These are phyloP conservation scores for Allygus modestus DNA, from an alignment of 2,888 invertebrate species.

Conservation along the genomic window DNA sequence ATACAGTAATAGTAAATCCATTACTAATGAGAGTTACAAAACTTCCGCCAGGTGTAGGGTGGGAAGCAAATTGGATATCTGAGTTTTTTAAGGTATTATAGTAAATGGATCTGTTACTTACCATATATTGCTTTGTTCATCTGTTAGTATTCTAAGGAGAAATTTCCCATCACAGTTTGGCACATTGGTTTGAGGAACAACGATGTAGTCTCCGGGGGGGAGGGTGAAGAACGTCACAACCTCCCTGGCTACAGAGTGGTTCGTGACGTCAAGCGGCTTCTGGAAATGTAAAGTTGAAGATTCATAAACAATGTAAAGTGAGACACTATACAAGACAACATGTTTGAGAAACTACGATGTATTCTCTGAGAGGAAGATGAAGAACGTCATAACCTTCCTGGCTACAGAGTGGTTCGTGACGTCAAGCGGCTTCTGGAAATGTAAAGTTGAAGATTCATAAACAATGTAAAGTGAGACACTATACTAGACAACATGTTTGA, in stretches of 20 bases:
- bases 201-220: slow-evolving; percentile 85
- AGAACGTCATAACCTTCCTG: slow-evolving; percentile 84
- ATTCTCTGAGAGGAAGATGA: slow-evolving; percentile 85
- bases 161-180: slow-evolving; percentile 84
- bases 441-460: not conserved
- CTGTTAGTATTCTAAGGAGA: slow-evolving; percentile 83
- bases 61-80: too few relatives aligned
- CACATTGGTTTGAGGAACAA: slow-evolving; percentile 84
- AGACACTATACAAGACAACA: not conserved
- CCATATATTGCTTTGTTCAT: slow-evolving; percentile 86
- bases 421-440: slow-evolving; percentile 80
- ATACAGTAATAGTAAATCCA: too few relatives aligned
- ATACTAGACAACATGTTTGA: slow-evolving; percentile 76
- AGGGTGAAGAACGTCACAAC: slow-evolving; percentile 86
- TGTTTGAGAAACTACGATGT: slow-evolving; percentile 85
- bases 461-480: too few relatives aligned
- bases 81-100: too few relatives aligned
- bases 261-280: slow-evolving; percentile 83
- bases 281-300: slow-evolving; percentile 72
- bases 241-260: slow-evolving; percentile 81
- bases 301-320: too few relatives aligned
- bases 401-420: slow-evolving; percentile 82
- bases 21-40: too few relatives aligned
- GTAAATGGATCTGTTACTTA: too few relatives aligned
- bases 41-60: too few relatives aligned